phyloP scores from a whole-genome alignment of 2,113 vertebrate species.

The Trichechus manatus region DNA sequence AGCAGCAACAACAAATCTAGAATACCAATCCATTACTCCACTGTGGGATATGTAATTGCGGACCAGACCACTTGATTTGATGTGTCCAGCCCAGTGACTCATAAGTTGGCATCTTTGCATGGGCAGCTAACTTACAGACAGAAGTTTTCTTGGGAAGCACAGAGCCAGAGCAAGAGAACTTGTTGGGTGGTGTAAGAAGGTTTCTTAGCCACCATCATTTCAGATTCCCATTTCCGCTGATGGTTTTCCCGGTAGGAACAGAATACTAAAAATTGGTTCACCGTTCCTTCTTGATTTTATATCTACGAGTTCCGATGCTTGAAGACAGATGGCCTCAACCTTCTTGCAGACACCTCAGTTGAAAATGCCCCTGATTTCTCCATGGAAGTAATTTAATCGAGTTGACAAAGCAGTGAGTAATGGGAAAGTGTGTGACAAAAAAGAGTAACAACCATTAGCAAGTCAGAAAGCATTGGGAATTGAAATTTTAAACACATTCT shows the following conservation, averaged over 20 bases:
- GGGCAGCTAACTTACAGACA: neutral
- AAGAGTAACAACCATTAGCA: slow-evolving; percentile 14
- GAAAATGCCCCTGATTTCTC: slow-evolving; percentile 51
- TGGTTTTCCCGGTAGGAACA: slow-evolving; percentile 24
- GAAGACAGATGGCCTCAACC: slow-evolving; percentile 19
- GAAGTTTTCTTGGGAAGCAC: neutral
- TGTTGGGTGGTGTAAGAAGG: neutral
- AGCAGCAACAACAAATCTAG: neutral
- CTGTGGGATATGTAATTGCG: neutral
- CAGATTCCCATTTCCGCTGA: slow-evolving; percentile 5
- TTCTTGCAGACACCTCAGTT: neutral
- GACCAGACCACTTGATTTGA: neutral
- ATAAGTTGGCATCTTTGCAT: neutral
- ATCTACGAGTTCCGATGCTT: neutral
- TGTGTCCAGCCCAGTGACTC: neutral
- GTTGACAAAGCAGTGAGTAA: slow-evolving; percentile 46
- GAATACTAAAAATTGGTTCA: neutral
- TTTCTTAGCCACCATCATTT: neutral
- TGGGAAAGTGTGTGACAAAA: neutral
- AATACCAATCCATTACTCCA: neutral
- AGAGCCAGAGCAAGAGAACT: neutral
- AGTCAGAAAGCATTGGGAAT: slow-evolving; percentile 17
- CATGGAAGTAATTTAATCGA: slow-evolving; percentile 27
- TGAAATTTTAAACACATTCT: slow-evolving; percentile 42
- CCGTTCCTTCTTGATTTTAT: neutral